A percentile compares a stretch with the other conserved stretches of the same genome.
These are phyloP conservation scores for Melanostoma scalare DNA, from an alignment of 2,888 invertebrate species.

Conservation along the genomic window DNA sequence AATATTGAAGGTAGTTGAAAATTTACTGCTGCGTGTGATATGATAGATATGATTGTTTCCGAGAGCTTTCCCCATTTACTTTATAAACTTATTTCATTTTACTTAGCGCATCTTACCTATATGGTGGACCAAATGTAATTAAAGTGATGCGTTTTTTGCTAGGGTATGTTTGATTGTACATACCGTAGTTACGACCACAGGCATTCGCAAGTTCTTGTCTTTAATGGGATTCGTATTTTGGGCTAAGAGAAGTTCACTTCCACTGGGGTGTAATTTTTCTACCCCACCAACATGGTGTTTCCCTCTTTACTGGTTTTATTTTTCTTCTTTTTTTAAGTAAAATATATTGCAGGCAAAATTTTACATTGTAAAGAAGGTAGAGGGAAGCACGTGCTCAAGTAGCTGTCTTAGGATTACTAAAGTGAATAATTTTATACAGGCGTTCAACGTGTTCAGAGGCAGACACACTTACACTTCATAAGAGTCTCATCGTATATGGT, in stretches of 20 bases:
- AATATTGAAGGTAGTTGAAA: too few relatives aligned
- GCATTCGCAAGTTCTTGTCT: slow-evolving; percentile 5
- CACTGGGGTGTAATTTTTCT: slow-evolving; percentile 18
- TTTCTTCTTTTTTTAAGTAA: slow-evolving; percentile 16
- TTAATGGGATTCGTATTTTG: slow-evolving; percentile 48
- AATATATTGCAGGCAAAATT: slow-evolving; percentile 21
- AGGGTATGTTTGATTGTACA: not conserved
- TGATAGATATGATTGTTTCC: too few relatives aligned
- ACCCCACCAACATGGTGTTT: not conserved
- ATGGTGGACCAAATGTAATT: not conserved
- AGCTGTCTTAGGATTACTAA: slow-evolving; percentile 68
- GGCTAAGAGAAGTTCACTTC: slow-evolving; percentile 13
- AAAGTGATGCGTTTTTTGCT: not conserved
- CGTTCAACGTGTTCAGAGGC: slow-evolving; percentile 22
- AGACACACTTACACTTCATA: slow-evolving; percentile 22
- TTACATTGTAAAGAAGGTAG: slow-evolving; percentile 32
- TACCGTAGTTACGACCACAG: not conserved
- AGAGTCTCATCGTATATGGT: slow-evolving; percentile 5
- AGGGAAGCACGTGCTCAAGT: slow-evolving; percentile 73
- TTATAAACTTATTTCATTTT: too few relatives aligned
- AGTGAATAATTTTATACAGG: slow-evolving; percentile 48
- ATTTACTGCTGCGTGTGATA: too few relatives aligned
- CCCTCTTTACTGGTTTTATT: slow-evolving; percentile 10
- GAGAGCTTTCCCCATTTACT: too few relatives aligned
- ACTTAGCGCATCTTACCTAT: too few relatives aligned